Conservation (phyloP, 2,888 invertebrate genomes). For the Scaptomyza polygonia region DNA sequence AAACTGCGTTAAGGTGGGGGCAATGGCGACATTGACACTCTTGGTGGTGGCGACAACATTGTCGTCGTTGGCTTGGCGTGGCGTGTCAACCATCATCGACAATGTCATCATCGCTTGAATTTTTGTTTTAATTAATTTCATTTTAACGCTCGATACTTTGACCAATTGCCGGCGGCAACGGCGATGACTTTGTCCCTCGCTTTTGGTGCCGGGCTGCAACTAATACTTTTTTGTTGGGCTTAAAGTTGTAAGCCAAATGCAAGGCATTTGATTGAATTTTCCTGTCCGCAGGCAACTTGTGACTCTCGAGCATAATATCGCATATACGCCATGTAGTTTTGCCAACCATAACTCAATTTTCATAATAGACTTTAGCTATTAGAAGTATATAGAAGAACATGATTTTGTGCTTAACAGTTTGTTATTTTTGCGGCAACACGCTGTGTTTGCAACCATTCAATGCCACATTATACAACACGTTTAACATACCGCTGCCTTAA, state of each 20-base stretch:
- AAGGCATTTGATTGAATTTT: constrained; percentile 42
- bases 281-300: constrained; percentile 14
- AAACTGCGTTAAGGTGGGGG: constrained; percentile 48
- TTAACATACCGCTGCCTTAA: constrained; percentile 48
- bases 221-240: constrained; percentile 28
- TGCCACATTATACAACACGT: constrained; percentile 32
- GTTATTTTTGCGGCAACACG: constrained; percentile 32
- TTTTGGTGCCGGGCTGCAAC: constrained; percentile 2
- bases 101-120: constrained; percentile 48
- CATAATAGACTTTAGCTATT: constrained; percentile 11
- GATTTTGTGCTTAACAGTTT: constrained; percentile 37
- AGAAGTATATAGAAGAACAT: constrained; percentile 23
- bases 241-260: constrained; percentile 26
- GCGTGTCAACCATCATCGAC: constrained; percentile 34
- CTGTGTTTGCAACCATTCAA: constrained; percentile 37
- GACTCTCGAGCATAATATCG: constrained; percentile 8
- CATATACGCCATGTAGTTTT: constrained; percentile 34
- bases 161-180: constrained; percentile 34
- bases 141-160: constrained; percentile 53
- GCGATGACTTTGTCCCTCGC: constrained; percentile 5
- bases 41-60: constrained; percentile 33
- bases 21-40: constrained; percentile 43
- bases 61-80: background rate
- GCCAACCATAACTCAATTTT: constrained; percentile 11
- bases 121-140: constrained; percentile 75